Base-by-base conservation (phyloP, 1,140 invertebrate species). In the Megalopta genalis region DNA sequence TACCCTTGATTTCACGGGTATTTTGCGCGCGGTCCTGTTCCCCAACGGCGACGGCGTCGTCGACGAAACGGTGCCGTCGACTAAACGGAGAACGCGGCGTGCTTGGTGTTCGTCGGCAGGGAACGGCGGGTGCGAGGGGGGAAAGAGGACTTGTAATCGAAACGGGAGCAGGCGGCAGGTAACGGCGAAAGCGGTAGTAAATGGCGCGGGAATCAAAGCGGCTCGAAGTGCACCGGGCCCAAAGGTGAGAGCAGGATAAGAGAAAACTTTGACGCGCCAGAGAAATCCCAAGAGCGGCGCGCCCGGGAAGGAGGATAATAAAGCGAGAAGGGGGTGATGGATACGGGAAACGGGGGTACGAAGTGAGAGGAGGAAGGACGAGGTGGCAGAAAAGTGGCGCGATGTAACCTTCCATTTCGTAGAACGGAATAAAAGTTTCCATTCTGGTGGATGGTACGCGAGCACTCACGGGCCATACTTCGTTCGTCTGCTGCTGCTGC, bases 371-470 rank as follows among this genome's bases (percentile, higher is more conserved):
- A 65, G 60, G 52, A 67, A 2, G n/a, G 39, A 64, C 37, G 68
- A 73, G 23, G 49, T 32, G 68, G 27, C 49, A 46, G 39, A 57
- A 32, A 64, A 69, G 46, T 23, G 42, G 27, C 27, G 21, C 9
- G n/a, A 60, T 39, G 70, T 84, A 77, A 78, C 73, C 39, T 75
- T 84, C 54, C 70, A 82, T 85, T 85, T 75, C 70, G 75, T 39
- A 66, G 46, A 66, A 72, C 71, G 25, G 52, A 75, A 77, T 81
- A 57, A 85, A 71, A 77, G 52, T 85, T 85, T 66, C 23, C 57
- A 62, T 74, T 77, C 57, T 57, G 46, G 16, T 27, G 52, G n/a
- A 23, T 32, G 25, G 66, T 54, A n/a, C 39, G 42, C n/a, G 59
- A 54, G 68, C 9, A 18, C 62, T 42, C 12, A 7, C 27, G 21